Evolutionary conservation across 2,888 invertebrate species (phyloP).

Genomic region (Ichneumoninae sp.): DNA sequence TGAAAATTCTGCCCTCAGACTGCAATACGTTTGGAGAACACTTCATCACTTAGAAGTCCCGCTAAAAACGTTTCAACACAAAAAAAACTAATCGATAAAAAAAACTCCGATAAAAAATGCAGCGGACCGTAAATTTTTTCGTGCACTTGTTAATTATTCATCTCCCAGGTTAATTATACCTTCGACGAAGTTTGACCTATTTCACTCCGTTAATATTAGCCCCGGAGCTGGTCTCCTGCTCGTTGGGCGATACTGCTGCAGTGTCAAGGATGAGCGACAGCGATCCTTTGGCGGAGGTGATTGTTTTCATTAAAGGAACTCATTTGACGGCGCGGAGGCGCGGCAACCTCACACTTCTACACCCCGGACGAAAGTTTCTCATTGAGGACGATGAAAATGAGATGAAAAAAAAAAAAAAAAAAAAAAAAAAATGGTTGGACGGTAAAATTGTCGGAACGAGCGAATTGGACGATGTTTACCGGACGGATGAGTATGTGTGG

Average conservation of each 20-base stretch:
- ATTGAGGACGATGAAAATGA: conserved; percentile 50
- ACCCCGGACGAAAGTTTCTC: conserved; percentile 43
- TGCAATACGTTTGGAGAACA: too few species aligned
- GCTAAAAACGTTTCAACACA: too few species aligned
- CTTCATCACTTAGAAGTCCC: too few species aligned
- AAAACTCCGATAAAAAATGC: neutral
- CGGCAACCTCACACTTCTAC: neutral
- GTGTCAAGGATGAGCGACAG: conserved; percentile 9
- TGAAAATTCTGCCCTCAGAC: too few species aligned
- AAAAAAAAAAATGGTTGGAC: conserved; percentile 45
- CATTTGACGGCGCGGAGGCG: conserved; percentile 41
- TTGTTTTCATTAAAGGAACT: conserved; percentile 59
- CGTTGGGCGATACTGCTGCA: conserved; percentile 7
- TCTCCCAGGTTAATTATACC: conserved; percentile 23
- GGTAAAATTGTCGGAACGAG: conserved; percentile 20
- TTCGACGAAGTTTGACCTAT: conserved; percentile 52
- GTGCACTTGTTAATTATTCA: conserved; percentile 51
- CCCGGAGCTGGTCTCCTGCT: neutral
- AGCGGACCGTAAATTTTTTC: neutral
- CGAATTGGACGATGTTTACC: conserved; percentile 38
- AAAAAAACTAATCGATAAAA: neutral
- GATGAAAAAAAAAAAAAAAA: conserved; percentile 52
- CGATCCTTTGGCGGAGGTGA: conserved; percentile 39
- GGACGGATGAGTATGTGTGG: conserved; percentile 1
- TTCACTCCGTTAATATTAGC: conserved; percentile 45